A percentile compares a stretch with the other conserved stretches of the same genome.
These are phyloP conservation scores for Lumbricus terrestris DNA, from an alignment of 2,888 invertebrate genomes.

Conservation along the genomic window DNA sequence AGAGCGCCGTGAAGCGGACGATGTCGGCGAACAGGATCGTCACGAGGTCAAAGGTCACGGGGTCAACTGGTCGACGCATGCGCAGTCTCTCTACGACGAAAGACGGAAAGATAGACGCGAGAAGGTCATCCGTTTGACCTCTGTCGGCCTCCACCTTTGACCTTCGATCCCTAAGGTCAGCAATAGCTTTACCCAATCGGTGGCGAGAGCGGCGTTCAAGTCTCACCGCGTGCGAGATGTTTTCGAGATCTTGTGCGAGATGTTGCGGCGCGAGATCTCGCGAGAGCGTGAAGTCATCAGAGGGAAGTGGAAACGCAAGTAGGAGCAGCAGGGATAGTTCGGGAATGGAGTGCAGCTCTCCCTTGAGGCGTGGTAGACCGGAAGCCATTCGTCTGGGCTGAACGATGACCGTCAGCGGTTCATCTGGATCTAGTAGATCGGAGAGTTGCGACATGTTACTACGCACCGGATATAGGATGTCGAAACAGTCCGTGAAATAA, in stretches of 20 bases:
- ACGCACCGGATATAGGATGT: slow-evolving; percentile 68
- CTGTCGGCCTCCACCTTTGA: slow-evolving; percentile 38
- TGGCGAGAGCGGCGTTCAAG: slow-evolving; percentile 36
- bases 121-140: slow-evolving; percentile 42
- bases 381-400: not conserved
- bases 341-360: slow-evolving; percentile 46
- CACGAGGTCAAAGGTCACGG: slow-evolving; percentile 44
- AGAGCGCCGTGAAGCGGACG: slow-evolving; percentile 45
- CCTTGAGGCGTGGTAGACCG: slow-evolving; percentile 42
- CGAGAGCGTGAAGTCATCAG: not conserved
- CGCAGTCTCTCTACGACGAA: slow-evolving; percentile 39
- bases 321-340: slow-evolving; percentile 37
- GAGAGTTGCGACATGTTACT: slow-evolving; percentile 83
- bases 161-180: slow-evolving; percentile 41
- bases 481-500: slow-evolving; percentile 61
- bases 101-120: slow-evolving; percentile 45
- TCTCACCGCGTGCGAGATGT: slow-evolving; percentile 42
- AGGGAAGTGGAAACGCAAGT: not conserved
- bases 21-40: slow-evolving; percentile 45
- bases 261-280: too few species aligned
- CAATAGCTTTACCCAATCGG: slow-evolving; percentile 45
- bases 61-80: slow-evolving; percentile 40
- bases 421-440: not conserved
- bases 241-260: slow-evolving; percentile 41
- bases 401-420: not conserved